Percentiles rank a stretch among this genome's conserved stretches.
phyloP scores from a whole-genome alignment of 2,888 invertebrate genomes.

The Ormyrus labotus region DNA sequence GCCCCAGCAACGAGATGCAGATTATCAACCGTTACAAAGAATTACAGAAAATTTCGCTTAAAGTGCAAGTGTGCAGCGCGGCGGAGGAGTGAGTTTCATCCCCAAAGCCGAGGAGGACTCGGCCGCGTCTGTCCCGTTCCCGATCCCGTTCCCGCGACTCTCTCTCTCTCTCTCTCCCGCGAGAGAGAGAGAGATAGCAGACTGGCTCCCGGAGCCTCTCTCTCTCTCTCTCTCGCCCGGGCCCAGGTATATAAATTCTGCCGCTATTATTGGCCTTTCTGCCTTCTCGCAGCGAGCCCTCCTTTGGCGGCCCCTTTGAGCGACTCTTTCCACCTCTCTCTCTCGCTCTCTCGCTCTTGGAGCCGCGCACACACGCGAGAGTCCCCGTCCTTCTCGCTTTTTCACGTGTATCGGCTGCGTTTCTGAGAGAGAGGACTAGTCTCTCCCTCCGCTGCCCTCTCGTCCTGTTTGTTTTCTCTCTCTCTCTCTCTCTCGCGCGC shows the following conservation, averaged over 20 bases:
- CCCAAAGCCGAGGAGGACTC: background rate
- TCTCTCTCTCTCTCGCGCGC: slow-evolving; percentile 59
- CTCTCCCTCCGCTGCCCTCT: slow-evolving; percentile 47
- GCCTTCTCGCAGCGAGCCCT: slow-evolving; percentile 45
- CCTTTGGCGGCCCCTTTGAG: slow-evolving; percentile 60
- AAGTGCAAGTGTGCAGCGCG: slow-evolving; percentile 17
- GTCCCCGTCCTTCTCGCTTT: slow-evolving; percentile 29
- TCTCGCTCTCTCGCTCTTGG: slow-evolving; percentile 42
- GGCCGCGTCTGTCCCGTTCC: slow-evolving; percentile 21
- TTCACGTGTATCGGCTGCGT: slow-evolving; percentile 24
- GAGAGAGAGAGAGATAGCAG: too few species aligned
- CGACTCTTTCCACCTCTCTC: slow-evolving; percentile 59
- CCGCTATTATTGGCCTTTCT: slow-evolving; percentile 41
- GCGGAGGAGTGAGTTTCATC: background rate
- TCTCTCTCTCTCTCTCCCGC: slow-evolving; percentile 25
- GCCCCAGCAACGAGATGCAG: slow-evolving; percentile 10
- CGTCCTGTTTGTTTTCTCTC: slow-evolving; percentile 73
- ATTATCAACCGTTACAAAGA: slow-evolving; percentile 43
- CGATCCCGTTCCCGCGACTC: slow-evolving; percentile 59
- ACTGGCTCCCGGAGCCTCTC: background rate
- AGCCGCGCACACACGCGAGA: background rate
- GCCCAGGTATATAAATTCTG: slow-evolving; percentile 52
- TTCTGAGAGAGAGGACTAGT: slow-evolving; percentile 3
- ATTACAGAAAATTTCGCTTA: slow-evolving; percentile 35
- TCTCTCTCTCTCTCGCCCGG: slow-evolving; percentile 39